Base-by-base conservation (phyloP, 2,113 vertebrate species). In the Neotragus pygmaeus region DNA sequence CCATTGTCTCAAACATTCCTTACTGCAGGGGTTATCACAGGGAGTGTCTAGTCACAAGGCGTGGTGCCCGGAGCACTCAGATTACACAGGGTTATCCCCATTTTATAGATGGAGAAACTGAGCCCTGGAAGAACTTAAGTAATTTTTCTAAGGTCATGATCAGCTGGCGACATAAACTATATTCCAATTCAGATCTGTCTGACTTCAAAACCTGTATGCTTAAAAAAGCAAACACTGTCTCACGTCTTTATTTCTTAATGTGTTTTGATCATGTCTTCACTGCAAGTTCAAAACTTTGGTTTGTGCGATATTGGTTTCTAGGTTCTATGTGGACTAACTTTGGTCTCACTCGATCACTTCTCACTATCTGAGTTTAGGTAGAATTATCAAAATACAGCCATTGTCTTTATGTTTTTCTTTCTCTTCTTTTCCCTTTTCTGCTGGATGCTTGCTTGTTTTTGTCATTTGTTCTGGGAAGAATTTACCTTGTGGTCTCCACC, bases 1-100 rank as follows among this genome's bases (percentile, higher is more conserved):
- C 95, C 88, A 73, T 27, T 36, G 58, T 85, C 91, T 96, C 75
- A 85, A 70, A 77, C 62, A n/a, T 66, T 39, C 57, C 94, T 94
- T 28, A 64, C 16, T 89, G 60, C 25, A 33, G 47, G 16, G 57
- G 21, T 87, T 95, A 90, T 91, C 95, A 80, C 23, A 4, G 1
- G 5, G 49, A 64, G 30, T 57, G 51, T 39, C 80, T 7, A 3
- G 28, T 87, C 17, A 78, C 25, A n/a, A 87, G 90, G 58, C 11
- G 2, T 7, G 13, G 8, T 33, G 27, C 27, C 60, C 2, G 10
- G 51, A 88, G 15, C 39, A 27, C 15, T 64, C 39, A 75, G 13
- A 7, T 23, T 80, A 64, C 30, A 17, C 5, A 5, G 28, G 23
- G 1, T 25, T 57, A 11, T 39, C 27, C 64, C 55, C n/a, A 17